Base-by-base conservation (phyloP, 2,888 invertebrate species). In the Macropis europaea region DNA sequence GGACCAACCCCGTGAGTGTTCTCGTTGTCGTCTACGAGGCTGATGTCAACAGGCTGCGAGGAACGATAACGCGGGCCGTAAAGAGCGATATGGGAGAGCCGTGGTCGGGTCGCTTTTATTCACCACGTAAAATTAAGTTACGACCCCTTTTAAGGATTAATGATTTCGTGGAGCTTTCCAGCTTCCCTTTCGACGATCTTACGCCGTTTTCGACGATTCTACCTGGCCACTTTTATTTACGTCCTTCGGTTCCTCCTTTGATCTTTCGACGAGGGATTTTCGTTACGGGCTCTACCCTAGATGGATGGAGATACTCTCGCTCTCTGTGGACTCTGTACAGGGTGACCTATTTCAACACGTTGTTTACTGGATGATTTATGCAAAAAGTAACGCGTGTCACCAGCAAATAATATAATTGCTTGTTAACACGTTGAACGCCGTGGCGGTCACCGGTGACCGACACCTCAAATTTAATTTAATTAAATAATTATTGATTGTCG, bases 41-140 rank as follows among this genome's bases (percentile, higher is more conserved):
- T 22, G 24, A 24, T 24, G 38, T 45, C 45, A 28, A 43, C 53
- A 28, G 28, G 11, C 38, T 19, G 22, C 38, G 15, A 47, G 38
- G 19, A 63, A 67, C 64, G 45, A 30, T 48, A 67, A 53, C 15
- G n/a, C 11, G 11, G 17, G 3, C 30, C 36, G 45, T 53, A 54
- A 54, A 66, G 32, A 24, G 48, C 19, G 19, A 30, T 50, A 50
- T 34, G 36, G 52, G 9, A 28, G 15, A 3, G 17, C 6, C 24
- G 28, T 7, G 7, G 24, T 2, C 7, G 9, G n/a, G 24, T 38
- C 9, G 22, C 24, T 56, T 57, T 67, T 69, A 69, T 69, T 69
- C 56, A 67, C 56, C 68, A 67, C 56, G 43, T 69, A 69, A 69
- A 69, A 69, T 69, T 69, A 69, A 69, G 68, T 69, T 69, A 69